Conservation (phyloP, 2,113 vertebrate species). For the Spea bombifrons region DNA sequence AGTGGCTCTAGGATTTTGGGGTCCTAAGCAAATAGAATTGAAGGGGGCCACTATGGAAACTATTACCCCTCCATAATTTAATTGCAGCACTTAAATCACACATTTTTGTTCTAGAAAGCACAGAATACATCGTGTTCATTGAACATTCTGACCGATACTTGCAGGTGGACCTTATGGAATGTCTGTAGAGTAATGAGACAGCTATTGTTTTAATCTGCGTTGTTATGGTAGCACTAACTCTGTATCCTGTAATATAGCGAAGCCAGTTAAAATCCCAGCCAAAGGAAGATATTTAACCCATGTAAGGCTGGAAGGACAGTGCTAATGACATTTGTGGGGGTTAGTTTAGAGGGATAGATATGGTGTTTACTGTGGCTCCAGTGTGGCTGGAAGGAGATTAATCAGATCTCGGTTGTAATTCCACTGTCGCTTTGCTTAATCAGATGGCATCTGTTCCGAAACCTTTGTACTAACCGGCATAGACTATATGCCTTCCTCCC, state of each 20-base stretch:
- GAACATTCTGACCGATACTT: too few species aligned
- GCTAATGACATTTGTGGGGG: neutral
- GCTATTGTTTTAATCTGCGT: neutral
- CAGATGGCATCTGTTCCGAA: conserved; percentile 17
- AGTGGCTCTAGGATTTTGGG: too few species aligned
- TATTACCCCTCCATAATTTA: too few species aligned
- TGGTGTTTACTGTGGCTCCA: conserved; percentile 31
- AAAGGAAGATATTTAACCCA: conserved; percentile 10
- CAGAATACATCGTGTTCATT: too few species aligned
- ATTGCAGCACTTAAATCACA: too few species aligned
- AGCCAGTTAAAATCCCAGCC: neutral
- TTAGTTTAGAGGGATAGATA: neutral
- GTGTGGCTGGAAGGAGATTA: conserved; percentile 19
- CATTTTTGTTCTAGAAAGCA: too few species aligned
- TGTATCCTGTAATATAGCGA: too few species aligned
- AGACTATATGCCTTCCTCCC: neutral
- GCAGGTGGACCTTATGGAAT: too few species aligned
- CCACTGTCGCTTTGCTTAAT: conserved; percentile 29
- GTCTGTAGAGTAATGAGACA: neutral
- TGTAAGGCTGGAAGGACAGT: neutral
- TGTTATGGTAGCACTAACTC: neutral
- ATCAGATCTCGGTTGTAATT: conserved; percentile 22
- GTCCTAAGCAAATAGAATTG: too few species aligned
- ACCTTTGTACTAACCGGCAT: neutral
- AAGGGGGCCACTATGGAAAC: too few species aligned